Evolutionary conservation across 2,113 vertebrate species (phyloP).

Genomic region (Nannospalax galili): DNA sequence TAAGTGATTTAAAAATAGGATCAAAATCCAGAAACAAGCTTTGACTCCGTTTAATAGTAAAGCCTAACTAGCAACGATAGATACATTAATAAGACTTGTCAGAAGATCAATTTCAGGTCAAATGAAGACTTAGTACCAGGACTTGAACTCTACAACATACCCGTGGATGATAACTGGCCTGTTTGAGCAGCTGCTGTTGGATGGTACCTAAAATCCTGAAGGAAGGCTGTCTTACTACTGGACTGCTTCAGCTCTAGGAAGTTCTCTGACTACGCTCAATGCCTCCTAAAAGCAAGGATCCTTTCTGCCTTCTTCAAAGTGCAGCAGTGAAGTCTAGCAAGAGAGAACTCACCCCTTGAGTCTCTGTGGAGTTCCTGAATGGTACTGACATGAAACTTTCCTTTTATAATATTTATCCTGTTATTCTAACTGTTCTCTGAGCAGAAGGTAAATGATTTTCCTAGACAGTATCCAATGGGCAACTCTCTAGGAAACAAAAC

Average conservation of each 20-base stretch:
- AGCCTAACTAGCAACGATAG: not conserved
- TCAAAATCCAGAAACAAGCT: not conserved
- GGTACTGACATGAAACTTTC: not conserved
- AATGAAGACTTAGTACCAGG: not conserved
- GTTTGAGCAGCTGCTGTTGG: too few relatives aligned
- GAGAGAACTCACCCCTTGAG: not conserved
- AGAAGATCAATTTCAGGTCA: not conserved
- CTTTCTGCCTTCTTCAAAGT: not conserved
- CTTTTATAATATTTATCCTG: not conserved
- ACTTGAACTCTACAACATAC: not conserved
- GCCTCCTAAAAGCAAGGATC: not conserved
- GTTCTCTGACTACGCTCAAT: not conserved
- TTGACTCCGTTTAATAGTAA: not conserved
- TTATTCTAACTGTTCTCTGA: not conserved
- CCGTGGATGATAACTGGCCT: not conserved
- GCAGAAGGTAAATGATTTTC: conserved; percentile 7
- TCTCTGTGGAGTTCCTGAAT: not conserved
- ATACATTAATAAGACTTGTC: not conserved
- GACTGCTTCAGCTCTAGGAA: not conserved
- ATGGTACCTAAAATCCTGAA: not conserved
- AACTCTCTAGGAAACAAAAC: not conserved
- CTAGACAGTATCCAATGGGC: not conserved
- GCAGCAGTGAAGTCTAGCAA: not conserved
- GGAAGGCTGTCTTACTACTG: not conserved
- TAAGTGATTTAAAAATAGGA: not conserved